Conservation (phyloP, 2,113 vertebrate species). For the Apeltes quadracus region DNA sequence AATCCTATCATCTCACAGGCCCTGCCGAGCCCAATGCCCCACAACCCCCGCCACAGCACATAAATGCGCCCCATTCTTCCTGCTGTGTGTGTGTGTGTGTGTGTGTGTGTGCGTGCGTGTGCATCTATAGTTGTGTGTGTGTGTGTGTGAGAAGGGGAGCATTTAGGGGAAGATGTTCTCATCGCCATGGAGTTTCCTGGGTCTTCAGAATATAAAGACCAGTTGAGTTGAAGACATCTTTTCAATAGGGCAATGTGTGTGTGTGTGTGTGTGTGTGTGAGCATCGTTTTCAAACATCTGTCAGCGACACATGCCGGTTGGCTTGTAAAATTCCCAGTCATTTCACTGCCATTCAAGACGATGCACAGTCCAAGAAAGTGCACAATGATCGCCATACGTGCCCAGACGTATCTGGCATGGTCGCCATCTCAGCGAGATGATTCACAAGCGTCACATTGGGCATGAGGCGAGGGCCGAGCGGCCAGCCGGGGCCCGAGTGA, state of each 20-base stretch:
- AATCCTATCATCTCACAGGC: conserved; percentile 78
- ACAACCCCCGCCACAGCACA: conserved; percentile 78
- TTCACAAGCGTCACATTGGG: conserved; percentile 28
- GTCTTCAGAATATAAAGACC: conserved; percentile 38
- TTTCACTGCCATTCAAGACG: conserved; percentile 13
- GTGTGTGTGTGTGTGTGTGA: too few species aligned
- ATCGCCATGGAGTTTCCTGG: conserved; percentile 66
- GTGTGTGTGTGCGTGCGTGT: conserved; percentile 46
- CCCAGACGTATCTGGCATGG: neutral
- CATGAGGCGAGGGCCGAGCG: conserved; percentile 18
- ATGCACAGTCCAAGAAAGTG: neutral
- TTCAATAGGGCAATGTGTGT: conserved; percentile 33
- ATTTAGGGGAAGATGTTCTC: conserved; percentile 69
- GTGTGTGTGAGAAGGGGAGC: conserved; percentile 32
- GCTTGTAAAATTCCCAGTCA: conserved; percentile 6
- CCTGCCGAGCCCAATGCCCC: conserved; percentile 72
- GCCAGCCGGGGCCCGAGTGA: conserved; percentile 36
- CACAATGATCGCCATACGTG: neutral
- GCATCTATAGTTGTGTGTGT: neutral
- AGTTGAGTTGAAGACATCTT: conserved; percentile 43
- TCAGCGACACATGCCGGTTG: conserved; percentile 16
- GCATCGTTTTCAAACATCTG: neutral
- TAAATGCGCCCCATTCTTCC: conserved; percentile 81
- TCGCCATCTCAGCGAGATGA: neutral
- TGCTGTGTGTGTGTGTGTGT: conserved; percentile 42